Base-by-base conservation (phyloP, 2,888 invertebrate species). In the Cryptus viduatorius region DNA sequence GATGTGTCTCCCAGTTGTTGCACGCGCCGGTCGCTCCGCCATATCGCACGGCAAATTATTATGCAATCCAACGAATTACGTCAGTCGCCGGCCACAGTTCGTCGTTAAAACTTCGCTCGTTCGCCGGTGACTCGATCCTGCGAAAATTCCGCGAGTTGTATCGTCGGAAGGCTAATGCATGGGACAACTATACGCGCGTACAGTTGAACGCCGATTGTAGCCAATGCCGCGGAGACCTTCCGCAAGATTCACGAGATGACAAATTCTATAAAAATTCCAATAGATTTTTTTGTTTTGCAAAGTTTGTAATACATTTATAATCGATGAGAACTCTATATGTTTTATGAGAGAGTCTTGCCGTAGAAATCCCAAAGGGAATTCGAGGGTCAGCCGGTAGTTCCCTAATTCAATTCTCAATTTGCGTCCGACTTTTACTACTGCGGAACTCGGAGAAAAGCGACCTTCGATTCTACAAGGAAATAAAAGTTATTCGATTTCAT, bases 101-200 rank as follows among this genome's bases (percentile, higher is more conserved):
- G 50, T 73, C 77, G 67, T 81, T 75, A 78, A 81, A 85, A 53
- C 69, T 65, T 50, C 61, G 46, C 56, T 69, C 37, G n/a, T 56
- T 42, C 68, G 19, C 67, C 19, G 50, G 31, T 44, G 46, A 50
- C 72, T 5, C 72, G 46, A 53, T 67, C 4, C 67, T 14, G 12
- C 44, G 24, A 65, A 68, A 68, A 56, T 67, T 67, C 53, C 37
- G 24, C 53, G 29, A 7, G 29, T 14, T 12, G 8, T 19, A 77
- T 77, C 37, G 67, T 53, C 73, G 56, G 44, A 44, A 59, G 44
- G 46, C 53, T 31, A 72, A 71, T 31, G 42, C 19, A 37, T 37
- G 4, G 37, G 37, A 37, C 1, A 37, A 8, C 37, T 37, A 7
- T 37, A 37, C 37, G 8, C 5, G 5, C 37, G 3, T 8, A 37